phyloP scores from a whole-genome alignment of 2,113 vertebrate species.

The Petrocephalus zakoni region DNA sequence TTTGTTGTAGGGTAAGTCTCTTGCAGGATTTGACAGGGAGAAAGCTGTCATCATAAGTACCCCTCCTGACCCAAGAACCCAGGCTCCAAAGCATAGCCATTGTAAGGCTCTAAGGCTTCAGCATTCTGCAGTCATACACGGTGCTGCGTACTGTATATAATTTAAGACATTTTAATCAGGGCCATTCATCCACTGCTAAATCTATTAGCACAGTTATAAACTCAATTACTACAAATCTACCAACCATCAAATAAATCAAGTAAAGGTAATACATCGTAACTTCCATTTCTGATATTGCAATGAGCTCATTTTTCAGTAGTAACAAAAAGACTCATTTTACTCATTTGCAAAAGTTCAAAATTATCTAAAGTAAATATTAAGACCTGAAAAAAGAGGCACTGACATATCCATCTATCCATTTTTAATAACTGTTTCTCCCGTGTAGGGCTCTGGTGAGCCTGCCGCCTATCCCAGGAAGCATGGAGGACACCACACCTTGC shows the following conservation, averaged over 20 bases:
- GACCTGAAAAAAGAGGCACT: background rate
- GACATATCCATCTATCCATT: background rate
- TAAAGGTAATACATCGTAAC: background rate
- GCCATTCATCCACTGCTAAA: background rate
- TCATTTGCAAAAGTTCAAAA: background rate
- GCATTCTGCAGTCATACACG: background rate
- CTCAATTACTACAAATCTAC: background rate
- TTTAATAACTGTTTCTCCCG: background rate
- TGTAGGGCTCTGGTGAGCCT: background rate
- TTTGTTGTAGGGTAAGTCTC: background rate
- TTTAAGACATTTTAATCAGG: background rate
- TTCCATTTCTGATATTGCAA: background rate
- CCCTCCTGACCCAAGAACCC: background rate
- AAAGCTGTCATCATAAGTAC: background rate
- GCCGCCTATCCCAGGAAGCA: background rate
- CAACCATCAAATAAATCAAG: background rate
- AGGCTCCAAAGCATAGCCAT: background rate
- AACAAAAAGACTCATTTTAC: background rate
- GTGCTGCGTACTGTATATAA: background rate
- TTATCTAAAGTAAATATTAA: background rate
- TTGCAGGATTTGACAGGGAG: background rate
- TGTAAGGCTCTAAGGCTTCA: background rate
- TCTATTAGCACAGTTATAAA: background rate
- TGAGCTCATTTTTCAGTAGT: background rate
- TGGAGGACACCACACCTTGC: background rate